Conservation (phyloP, 2,113 vertebrate species). For the Cyprinus carpio region DNA sequence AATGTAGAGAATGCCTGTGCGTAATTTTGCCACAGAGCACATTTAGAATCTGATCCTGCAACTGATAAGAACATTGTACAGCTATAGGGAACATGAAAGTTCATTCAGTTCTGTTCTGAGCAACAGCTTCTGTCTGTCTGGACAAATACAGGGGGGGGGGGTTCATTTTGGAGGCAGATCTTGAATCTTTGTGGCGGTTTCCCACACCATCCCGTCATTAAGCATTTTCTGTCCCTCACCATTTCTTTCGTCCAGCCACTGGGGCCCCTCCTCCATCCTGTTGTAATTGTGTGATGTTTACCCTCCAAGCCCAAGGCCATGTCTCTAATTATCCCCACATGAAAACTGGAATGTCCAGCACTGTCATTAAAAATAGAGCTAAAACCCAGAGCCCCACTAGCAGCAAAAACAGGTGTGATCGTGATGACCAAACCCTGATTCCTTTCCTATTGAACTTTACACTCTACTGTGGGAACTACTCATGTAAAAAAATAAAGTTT, state of each 20-base stretch:
- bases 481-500: constrained; percentile 15
- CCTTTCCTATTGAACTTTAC: neutral
- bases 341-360: constrained; percentile 53
- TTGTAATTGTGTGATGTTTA: constrained; percentile 64
- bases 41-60: constrained; percentile 16
- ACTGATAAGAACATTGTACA: constrained; percentile 2
- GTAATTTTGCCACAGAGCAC: constrained; percentile 21
- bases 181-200: constrained; percentile 37
- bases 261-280: constrained; percentile 50
- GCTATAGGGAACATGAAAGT: neutral
- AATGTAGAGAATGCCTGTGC: constrained; percentile 36
- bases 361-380: constrained; percentile 62
- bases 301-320: constrained; percentile 60
- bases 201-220: constrained; percentile 46
- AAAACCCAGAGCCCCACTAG: constrained; percentile 53
- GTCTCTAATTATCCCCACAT: constrained; percentile 62
- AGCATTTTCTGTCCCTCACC: constrained; percentile 25
- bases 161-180: neutral
- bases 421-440: constrained; percentile 45
- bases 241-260: constrained; percentile 42
- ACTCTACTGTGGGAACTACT: constrained; percentile 34
- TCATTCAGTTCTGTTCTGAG: neutral
- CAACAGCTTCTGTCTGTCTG: neutral
- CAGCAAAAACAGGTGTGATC: constrained; percentile 68
- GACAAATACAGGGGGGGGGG: neutral